Conservation (phyloP, 2,888 invertebrate species). For the Drosophila sordidula region DNA sequence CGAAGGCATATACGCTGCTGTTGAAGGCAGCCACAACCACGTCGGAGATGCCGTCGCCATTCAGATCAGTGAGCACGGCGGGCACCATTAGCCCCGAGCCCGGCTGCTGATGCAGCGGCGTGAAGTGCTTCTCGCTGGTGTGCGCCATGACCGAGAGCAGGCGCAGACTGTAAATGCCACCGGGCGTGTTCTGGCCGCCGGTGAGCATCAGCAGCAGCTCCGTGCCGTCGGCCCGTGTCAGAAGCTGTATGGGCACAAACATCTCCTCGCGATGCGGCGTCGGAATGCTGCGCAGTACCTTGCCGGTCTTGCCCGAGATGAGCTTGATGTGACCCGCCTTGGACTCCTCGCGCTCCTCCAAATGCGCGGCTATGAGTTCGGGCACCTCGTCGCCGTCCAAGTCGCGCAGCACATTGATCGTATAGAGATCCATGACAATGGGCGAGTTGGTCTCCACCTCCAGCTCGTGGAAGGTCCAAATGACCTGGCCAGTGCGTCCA, state of each 20-base stretch:
- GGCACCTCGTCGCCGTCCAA: conserved; percentile 89
- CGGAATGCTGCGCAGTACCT: conserved; percentile 87
- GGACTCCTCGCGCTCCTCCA: conserved; percentile 86
- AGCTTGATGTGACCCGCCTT: conserved; percentile 89
- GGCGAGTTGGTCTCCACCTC: conserved; percentile 85
- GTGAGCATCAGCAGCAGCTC: conserved; percentile 89
- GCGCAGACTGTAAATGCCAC: conserved; percentile 89
- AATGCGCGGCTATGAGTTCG: conserved; percentile 90
- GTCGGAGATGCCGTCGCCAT: conserved; percentile 89
- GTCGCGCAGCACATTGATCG: conserved; percentile 90
- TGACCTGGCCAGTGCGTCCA: conserved; percentile 88
- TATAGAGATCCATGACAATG: conserved; percentile 87
- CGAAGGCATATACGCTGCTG: conserved; percentile 89
- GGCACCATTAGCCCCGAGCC: conserved; percentile 89
- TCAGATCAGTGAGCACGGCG: conserved; percentile 90
- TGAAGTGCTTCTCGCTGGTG: conserved; percentile 86
- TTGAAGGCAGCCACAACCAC: conserved; percentile 91
- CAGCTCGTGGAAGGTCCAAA: conserved; percentile 87
- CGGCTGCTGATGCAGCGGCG: conserved; percentile 87
- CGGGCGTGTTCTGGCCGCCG: conserved; percentile 90
- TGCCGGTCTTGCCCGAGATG: conserved; percentile 90
- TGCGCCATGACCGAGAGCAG: conserved; percentile 86
- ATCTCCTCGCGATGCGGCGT: conserved; percentile 89
- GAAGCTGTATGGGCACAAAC: conserved; percentile 90
- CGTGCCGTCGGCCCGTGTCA: conserved; percentile 88